Base-by-base conservation (phyloP, 2,797 vertebrate species). In the Setipinna tenuifilis region DNA sequence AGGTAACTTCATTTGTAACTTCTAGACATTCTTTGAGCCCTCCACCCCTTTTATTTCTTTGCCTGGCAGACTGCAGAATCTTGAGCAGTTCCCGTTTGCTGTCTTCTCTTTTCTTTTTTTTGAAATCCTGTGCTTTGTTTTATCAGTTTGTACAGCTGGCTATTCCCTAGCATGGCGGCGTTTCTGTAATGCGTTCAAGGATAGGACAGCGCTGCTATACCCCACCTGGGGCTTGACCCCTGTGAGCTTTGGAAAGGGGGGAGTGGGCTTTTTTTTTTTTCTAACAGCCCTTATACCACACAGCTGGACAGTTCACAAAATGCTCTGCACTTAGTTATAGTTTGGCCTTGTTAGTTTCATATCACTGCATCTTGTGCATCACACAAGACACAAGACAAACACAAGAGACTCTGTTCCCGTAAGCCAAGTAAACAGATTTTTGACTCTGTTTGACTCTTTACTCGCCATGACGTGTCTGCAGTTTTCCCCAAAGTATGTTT, bases 111-210 rank as follows among this genome's bases (percentile, higher is more conserved):
- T 78, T 71, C 9, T 21, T 35, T 54, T 54, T 54, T 9, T 54
- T 9, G 50, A 54, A 54, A 54, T 54, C 71, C 35, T 0, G 25
- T 21, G 7, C 35, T 78, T 17, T 6, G 71, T 78, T 83, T 44
- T 58, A 19, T 85, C 82, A 41, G 81, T 85, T 71, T 82, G 82
- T 35, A 85, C 85, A 85, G 61, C 85, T 85, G 85, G 25, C 11
- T 14, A 21, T 78, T 41, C 71, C 71, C 71, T 78, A 78, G 31
- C 71, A 35, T 35, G 41, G 31, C 41, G 71, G 68, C 19, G 68
- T 31, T 35, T 31, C 68, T 71, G 12, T 71, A 17, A 14, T 71
- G 25, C 31, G 68, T 71, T 71, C 68, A 71, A 71, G 68, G 71
- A 44, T 78, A 78, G 71, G 71, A 78, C 71, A 44, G 35, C 17